Evolutionary conservation across 2,888 invertebrate genomes (phyloP), one percentile per base, ranked within the genome.

Genomic region (Balanococcus diminutus): DNA sequence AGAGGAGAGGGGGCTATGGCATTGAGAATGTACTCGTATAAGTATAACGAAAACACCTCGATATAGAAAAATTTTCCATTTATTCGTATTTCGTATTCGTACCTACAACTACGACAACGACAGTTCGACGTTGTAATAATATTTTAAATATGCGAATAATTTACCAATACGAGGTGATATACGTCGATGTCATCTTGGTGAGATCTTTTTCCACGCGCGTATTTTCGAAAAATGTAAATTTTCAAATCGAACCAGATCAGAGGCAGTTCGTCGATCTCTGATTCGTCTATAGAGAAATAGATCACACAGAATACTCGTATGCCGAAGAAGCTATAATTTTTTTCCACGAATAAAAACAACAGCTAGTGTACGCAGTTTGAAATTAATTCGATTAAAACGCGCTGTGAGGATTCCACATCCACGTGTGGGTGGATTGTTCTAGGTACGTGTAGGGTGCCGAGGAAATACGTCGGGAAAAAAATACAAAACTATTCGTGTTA

Each of bases 1-100:
- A 22, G 56, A 8, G 56, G 56, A 2, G 6, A 1, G 56, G 6
- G 22, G 16, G 36, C 9, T 8, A 11, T 79, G 36, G 75, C 75
- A 79, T 79, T 79, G 75, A 36, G 9, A 79, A 79, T n/a, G 75
- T 79, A 28, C n/a, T n/a, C n/a, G n/a, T n/a, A n/a, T n/a, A n/a
- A n/a, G n/a, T n/a, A n/a, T n/a, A n/a, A n/a, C 75, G 75, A 79
- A 36, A 79, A 79, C 75, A 32, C 31, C 16, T n/a, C 56, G 67
- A 25, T n/a, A 25, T 79, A 14, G 36, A 79, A 79, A 79, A 79
- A 79, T 79, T 79, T 79, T 36, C 75, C 75, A 79, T 79, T 6
- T 14, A 8, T 31, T 2, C 22, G n/a, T 6, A n/a, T 9, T 22
- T 61, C 22, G 61, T 28, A 19, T 2, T 72, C 8, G 1, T 36